phyloP scores from a whole-genome alignment of 2,888 invertebrate species.

The Colostygia pectinataria region DNA sequence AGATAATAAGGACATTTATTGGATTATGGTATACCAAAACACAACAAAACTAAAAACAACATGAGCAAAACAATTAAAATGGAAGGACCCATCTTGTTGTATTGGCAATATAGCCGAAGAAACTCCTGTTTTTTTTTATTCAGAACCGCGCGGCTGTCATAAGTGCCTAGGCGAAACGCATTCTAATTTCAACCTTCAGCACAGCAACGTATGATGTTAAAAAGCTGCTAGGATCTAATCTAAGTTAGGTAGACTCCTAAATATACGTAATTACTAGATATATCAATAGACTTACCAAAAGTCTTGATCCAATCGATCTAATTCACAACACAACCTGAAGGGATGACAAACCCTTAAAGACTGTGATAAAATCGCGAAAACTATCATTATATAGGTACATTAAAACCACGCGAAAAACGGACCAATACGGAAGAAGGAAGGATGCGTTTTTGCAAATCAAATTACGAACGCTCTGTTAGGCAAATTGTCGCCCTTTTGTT shows the following conservation, averaged over 20 bases:
- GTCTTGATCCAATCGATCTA: slow-evolving; percentile 35
- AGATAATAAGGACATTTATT: neutral
- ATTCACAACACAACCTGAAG: slow-evolving; percentile 41
- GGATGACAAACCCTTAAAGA: slow-evolving; percentile 54
- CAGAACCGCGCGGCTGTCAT: too few relatives aligned
- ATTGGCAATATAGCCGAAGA: too few relatives aligned
- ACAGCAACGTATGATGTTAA: too few relatives aligned
- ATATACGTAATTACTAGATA: slow-evolving; percentile 27
- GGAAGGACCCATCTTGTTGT: too few relatives aligned
- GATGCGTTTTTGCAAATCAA: slow-evolving; percentile 70
- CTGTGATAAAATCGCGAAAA: slow-evolving; percentile 46
- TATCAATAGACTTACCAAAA: slow-evolving; percentile 27
- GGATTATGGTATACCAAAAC: neutral
- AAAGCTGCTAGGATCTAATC: too few relatives aligned
- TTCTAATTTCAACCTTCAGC: too few relatives aligned
- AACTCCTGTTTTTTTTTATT: too few relatives aligned
- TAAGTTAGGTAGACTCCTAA: neutral
- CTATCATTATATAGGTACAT: slow-evolving; percentile 55
- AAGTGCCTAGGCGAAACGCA: too few relatives aligned
- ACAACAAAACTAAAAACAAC: too few relatives aligned
- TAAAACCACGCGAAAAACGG: slow-evolving; percentile 59
- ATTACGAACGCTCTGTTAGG: slow-evolving; percentile 68
- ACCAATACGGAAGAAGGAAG: slow-evolving; percentile 75
- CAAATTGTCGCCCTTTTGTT: slow-evolving; percentile 70
- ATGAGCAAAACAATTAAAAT: too few relatives aligned